phyloP scores from a whole-genome alignment of 2,113 vertebrate genomes.

The Psophia crepitans region DNA sequence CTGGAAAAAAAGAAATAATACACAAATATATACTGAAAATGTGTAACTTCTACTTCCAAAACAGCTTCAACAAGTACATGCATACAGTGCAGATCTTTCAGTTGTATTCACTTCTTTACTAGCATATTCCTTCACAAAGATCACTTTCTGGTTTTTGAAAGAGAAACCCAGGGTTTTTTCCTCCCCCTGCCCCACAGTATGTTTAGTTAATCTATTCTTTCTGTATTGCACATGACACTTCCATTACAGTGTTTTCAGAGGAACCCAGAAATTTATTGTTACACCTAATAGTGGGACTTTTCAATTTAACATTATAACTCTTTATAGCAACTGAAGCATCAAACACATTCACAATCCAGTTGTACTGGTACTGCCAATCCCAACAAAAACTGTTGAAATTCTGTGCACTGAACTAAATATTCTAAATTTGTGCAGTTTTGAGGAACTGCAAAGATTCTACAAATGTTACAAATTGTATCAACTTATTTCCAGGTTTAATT shows the following conservation, averaged over 20 bases:
- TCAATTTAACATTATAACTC: not conserved
- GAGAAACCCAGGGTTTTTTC: not conserved
- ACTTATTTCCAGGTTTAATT: not conserved
- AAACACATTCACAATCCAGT: not conserved
- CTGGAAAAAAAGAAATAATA: slow-evolving; percentile 8
- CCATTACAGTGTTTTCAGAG: not conserved
- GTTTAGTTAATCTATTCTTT: not conserved
- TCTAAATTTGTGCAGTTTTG: not conserved
- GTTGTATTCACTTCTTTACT: not conserved
- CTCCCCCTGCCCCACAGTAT: no score
- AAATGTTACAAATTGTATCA: not conserved
- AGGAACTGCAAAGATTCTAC: not conserved
- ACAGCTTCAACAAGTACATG: not conserved
- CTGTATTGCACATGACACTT: not conserved
- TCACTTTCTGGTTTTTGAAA: not conserved
- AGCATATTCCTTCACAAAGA: not conserved
- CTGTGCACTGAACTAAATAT: not conserved
- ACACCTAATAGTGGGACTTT: not conserved
- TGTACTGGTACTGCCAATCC: not conserved
- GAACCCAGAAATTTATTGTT: not conserved
- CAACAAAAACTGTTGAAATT: not conserved
- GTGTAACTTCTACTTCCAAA: not conserved
- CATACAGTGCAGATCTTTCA: not conserved
- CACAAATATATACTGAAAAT: not conserved
- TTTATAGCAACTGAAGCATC: not conserved